A percentile compares a stretch with the other conserved stretches of the same genome.
Conservation (phyloP, 2,113 vertebrate genomes). For the Phaetusa simplex region DNA sequence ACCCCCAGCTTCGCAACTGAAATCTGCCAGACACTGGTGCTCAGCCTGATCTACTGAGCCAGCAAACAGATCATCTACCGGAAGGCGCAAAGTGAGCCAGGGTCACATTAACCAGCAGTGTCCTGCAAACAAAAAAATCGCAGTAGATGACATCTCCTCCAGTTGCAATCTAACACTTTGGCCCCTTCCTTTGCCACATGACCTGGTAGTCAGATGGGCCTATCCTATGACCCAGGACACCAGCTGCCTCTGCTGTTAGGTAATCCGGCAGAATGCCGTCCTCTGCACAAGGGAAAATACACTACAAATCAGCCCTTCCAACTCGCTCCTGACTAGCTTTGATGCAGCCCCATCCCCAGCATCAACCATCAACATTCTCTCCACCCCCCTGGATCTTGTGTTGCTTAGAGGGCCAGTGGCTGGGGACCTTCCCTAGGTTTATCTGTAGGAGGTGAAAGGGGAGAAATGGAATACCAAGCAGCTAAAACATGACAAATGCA, state of each 20-base stretch:
- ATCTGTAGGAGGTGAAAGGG: not conserved
- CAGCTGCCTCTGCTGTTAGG: not conserved
- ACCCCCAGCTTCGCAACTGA: not conserved
- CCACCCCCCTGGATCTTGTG: not conserved
- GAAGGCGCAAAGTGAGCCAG: not conserved
- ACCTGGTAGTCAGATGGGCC: not conserved
- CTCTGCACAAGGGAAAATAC: not conserved
- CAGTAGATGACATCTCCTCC: not conserved
- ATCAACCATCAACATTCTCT: not conserved
- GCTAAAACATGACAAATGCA: not conserved
- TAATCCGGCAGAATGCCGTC: accelerated
- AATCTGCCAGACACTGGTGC: not conserved
- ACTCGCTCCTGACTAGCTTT: not conserved
- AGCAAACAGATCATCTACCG: not conserved
- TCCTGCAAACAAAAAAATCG: not conserved
- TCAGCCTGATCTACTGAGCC: not conserved
- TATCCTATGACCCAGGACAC: not conserved
- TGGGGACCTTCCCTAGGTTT: not conserved
- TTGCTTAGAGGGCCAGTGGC: not conserved
- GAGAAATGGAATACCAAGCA: not conserved
- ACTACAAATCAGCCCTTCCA: accelerated
- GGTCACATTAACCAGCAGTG: not conserved
- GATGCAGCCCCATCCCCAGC: not conserved
- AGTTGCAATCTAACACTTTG: slow-evolving; percentile 36
- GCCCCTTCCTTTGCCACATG: not conserved